These are phyloP conservation scores for Probosciger aterrimus DNA, from an alignment of 2,113 vertebrate species.

Conservation along the genomic window DNA sequence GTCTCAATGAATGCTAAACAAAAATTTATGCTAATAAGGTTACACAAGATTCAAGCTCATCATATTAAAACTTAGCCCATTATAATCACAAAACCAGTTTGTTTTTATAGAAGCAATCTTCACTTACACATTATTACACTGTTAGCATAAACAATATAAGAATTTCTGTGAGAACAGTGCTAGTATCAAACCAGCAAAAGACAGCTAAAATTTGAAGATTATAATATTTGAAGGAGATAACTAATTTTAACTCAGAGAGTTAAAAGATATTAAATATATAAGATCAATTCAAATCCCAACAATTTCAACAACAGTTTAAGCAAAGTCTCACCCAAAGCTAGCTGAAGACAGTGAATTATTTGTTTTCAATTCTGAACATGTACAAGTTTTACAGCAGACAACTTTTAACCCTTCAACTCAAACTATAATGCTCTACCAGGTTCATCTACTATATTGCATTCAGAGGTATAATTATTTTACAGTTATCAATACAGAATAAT, in stretches of 20 bases:
- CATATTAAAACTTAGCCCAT: background rate
- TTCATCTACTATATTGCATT: background rate
- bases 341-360: background rate
- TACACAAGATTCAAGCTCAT: background rate
- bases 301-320: background rate
- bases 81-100: background rate
- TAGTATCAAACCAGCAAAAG: background rate
- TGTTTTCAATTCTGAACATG: background rate
- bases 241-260: background rate
- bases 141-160: background rate
- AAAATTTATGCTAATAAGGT: background rate
- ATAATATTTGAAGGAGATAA: background rate
- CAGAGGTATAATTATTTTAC: background rate
- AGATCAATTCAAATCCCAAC: background rate
- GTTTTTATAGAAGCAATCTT: background rate
- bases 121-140: background rate
- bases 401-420: background rate
- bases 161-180: background rate
- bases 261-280: background rate
- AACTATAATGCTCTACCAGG: background rate
- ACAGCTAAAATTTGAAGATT: background rate
- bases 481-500: background rate
- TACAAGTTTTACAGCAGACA: background rate
- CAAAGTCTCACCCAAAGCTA: background rate
- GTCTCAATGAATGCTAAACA: constrained; percentile 92